Base-by-base conservation (phyloP, 2,888 invertebrate genomes). In the Dasysyrphus albostriatus region DNA sequence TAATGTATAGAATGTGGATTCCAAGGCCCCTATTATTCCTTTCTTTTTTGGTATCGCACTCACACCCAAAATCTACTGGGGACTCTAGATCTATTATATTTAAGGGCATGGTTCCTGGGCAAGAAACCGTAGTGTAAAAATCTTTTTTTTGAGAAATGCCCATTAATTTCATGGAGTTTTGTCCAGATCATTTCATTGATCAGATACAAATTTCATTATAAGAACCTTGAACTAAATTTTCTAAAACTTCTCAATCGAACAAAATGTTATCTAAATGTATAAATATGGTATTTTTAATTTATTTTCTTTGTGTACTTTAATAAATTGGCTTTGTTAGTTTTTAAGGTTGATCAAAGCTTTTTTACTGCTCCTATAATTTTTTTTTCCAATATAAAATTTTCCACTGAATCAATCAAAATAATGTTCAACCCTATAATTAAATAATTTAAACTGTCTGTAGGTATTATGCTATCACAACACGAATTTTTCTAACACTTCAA, bases 321-420 rank as follows among this genome's bases (percentile, higher is more conserved):
- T 44, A 29, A 29, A 29, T 54, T 32, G 1, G 14, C 14, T 3
- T 34, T 58, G 5, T 3, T 19, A 9, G 0, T 9, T 34, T 12
- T 58, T 58, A 2, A 16, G 5, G 10, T 7, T n/a, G 37, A 58
- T 37, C 58, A 58, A 58, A 58, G 42, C 8, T 19, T 42, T 61
- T 61, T 12, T 24, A 39, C 6, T 65, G 32, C n/a, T 42, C 5
- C 49, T 34, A 29, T 9, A 0, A 5, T 10, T 56, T 32, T 56
- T 32, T 44, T 44, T 16, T 10, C 12, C 12, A 65, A 10, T 29
- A 19, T 32, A 6, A 49, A 67, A 32, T 49, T 12, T 49, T 49
- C 19, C 34, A 49, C 32, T 34, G 49, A 67, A 37, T 67, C 67
- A 67, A 67, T 67, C 67, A 67, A 34, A 67, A 49, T 16, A 32